Evolutionary conservation across 2,797 vertebrate species (phyloP).

Genomic region (Epinephelus malabaricus): DNA sequence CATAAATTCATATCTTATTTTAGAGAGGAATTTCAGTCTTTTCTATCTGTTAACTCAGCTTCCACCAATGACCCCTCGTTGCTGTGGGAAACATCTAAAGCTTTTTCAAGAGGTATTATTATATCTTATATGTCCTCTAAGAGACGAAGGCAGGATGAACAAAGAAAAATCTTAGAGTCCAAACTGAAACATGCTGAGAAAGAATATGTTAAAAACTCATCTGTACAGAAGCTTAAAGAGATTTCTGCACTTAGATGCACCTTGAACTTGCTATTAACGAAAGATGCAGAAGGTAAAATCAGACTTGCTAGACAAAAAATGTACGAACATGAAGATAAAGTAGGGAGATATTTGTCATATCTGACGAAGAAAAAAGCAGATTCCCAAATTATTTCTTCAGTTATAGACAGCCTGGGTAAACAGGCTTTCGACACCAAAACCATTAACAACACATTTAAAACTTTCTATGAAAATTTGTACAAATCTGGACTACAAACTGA

Average conservation of each 20-base stretch:
- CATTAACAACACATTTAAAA: conserved; percentile 12
- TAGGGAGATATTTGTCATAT: not conserved
- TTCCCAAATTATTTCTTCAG: not conserved
- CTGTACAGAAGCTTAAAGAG: conserved; percentile 1
- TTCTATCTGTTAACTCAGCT: not conserved
- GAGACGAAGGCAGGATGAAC: not conserved
- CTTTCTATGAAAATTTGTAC: not conserved
- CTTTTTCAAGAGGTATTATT: conserved; percentile 9
- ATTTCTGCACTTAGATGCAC: not conserved
- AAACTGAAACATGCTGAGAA: conserved; percentile 8
- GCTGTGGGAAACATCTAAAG: conserved; percentile 20
- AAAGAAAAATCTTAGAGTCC: not conserved
- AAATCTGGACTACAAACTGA: no score
- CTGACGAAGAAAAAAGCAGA: not conserved
- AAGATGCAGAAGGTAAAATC: not conserved
- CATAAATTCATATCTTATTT: conserved; percentile 5
- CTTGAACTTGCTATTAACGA: not conserved
- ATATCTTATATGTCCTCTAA: conserved; percentile 9
- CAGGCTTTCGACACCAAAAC: not conserved
- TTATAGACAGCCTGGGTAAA: not conserved
- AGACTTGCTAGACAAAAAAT: conserved; percentile 17
- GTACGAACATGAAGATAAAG: not conserved
- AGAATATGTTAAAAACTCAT: not conserved
- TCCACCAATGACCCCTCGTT: not conserved
- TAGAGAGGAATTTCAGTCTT: not conserved